phyloP scores from a whole-genome alignment of 2,113 vertebrate genomes.

The Crotalus viridis region DNA sequence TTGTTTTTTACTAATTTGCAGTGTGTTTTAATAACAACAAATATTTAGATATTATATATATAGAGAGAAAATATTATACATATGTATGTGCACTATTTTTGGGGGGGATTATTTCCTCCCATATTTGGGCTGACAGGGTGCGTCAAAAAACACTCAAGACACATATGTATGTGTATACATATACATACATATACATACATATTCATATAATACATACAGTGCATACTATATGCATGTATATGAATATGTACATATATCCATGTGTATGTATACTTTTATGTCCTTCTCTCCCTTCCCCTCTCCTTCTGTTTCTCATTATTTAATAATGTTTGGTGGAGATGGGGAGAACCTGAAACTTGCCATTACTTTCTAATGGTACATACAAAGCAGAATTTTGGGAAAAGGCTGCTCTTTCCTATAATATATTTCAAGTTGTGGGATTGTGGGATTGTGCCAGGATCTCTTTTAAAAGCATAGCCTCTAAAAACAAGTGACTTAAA shows the following conservation, averaged over 20 bases:
- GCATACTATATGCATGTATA: not conserved
- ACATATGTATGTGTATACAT: too few species aligned
- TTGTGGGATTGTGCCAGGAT: not conserved
- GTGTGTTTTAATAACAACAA: not conserved
- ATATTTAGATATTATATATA: not conserved
- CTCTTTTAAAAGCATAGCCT: not conserved
- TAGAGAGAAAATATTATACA: too few species aligned
- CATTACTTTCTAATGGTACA: not conserved
- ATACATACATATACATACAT: too few species aligned
- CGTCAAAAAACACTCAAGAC: too few species aligned
- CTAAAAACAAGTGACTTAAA: not conserved
- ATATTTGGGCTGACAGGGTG: too few species aligned
- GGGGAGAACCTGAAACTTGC: not conserved
- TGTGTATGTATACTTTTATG: not conserved
- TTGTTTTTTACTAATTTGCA: not conserved
- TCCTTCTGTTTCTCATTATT: not conserved
- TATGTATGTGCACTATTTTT: too few species aligned
- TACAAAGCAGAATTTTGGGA: not conserved
- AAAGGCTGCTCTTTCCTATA: not conserved
- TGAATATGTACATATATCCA: too few species aligned
- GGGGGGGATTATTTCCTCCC: too few species aligned
- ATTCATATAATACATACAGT: too few species aligned
- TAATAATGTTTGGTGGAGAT: not conserved
- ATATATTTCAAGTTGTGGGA: not conserved
- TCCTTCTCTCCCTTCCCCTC: not conserved